These are phyloP conservation scores for Zosterops pallidus DNA, from an alignment of 2,113 vertebrate genomes.

Conservation along the genomic window DNA sequence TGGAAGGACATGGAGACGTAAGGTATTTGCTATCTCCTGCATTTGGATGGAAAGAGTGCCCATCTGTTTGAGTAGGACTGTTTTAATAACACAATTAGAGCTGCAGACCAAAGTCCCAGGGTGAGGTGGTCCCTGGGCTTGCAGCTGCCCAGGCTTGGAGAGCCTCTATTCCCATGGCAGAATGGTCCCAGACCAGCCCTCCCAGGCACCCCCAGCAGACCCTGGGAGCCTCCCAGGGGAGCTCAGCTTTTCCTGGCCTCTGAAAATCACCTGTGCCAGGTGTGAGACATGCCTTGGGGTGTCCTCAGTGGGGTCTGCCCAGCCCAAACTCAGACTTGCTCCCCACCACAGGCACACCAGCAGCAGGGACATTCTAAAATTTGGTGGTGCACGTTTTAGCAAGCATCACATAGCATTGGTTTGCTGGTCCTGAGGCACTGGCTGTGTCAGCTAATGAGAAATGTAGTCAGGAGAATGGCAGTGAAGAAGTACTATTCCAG, in stretches of 20 bases:
- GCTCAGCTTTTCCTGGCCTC: fast-evolving
- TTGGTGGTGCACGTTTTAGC: not conserved
- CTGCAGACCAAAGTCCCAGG: not conserved
- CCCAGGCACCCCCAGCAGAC: not conserved
- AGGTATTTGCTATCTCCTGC: not conserved
- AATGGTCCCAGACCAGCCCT: fast-evolving
- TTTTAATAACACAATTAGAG: not conserved
- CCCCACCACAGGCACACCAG: not conserved
- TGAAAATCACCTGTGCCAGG: not conserved
- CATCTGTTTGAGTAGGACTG: not conserved
- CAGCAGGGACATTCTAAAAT: not conserved
- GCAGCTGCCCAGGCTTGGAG: not conserved
- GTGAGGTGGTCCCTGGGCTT: not conserved
- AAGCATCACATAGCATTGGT: not conserved
- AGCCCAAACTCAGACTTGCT: not conserved
- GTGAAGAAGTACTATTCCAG: not conserved
- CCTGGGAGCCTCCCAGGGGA: fast-evolving
- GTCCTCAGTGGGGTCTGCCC: not conserved
- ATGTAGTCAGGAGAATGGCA: not conserved
- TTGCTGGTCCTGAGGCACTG: not conserved
- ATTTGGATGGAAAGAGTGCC: not conserved
- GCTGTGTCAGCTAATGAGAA: not conserved
- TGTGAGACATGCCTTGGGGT: not conserved
- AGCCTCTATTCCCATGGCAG: not conserved
- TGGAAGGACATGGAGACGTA: not conserved